Evolutionary conservation across 2,888 invertebrate species (phyloP).

Genomic region (Dasypogon diadema): DNA sequence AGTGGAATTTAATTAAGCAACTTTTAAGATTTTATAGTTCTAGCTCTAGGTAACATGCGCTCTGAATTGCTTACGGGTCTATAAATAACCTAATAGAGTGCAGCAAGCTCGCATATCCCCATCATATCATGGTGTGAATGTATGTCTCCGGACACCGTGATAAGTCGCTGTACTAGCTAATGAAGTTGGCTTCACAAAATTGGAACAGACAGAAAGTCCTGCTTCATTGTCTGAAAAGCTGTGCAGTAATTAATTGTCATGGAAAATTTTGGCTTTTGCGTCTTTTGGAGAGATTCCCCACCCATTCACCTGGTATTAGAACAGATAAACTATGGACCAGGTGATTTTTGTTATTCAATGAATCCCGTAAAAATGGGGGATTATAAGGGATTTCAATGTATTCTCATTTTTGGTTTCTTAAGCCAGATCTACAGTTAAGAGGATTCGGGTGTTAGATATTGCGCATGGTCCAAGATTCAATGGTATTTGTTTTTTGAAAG

Average conservation of each 20-base stretch:
- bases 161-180: too few species aligned
- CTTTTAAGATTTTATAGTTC: neutral
- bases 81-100: neutral
- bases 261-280: conserved; percentile 27
- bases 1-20: neutral
- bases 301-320: neutral
- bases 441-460: too few species aligned
- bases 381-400: too few species aligned
- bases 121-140: too few species aligned
- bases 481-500: too few species aligned
- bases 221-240: neutral
- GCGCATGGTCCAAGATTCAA: too few species aligned
- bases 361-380: too few species aligned
- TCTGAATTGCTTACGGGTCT: neutral
- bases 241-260: conserved; percentile 25
- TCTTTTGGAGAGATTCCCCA: neutral
- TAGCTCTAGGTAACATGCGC: neutral
- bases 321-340: neutral
- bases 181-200: neutral
- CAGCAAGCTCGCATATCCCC: too few species aligned
- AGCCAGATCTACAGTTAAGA: too few species aligned
- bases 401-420: too few species aligned
- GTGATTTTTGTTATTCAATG: conserved; percentile 1
- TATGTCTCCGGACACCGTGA: too few species aligned
- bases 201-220: neutral